Conservation (phyloP, 1,140 invertebrate species). For the Sipha flava region DNA sequence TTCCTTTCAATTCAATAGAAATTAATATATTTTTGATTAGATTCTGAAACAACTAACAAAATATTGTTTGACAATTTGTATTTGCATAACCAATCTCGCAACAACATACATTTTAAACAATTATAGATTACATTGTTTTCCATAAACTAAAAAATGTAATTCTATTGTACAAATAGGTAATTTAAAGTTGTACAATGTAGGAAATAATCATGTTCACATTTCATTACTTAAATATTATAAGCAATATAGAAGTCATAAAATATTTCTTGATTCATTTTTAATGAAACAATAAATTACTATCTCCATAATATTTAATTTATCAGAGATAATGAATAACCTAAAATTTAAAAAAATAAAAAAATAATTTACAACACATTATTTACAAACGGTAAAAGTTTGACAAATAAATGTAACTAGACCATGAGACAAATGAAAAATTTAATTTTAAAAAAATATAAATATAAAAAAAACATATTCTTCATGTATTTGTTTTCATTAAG, state of each 20-base stretch:
- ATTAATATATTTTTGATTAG: too few relatives aligned
- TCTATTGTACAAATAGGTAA: not conserved
- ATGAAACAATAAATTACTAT: not conserved
- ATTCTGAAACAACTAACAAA: too few relatives aligned
- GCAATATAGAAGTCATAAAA: not conserved
- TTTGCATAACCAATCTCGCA: not conserved
- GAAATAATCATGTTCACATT: not conserved
- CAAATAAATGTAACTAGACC: slow-evolving; percentile 17
- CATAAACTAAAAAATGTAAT: not conserved
- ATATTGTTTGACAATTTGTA: not conserved
- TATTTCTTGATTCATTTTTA: not conserved
- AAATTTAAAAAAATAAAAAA: slow-evolving; percentile 20
- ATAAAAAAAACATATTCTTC: not conserved
- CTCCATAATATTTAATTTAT: not conserved
- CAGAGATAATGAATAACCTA: not conserved
- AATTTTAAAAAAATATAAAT: not conserved
- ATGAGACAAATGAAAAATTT: not conserved
- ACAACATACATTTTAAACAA: not conserved
- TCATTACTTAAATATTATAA: not conserved
- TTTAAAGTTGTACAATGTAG: not conserved
- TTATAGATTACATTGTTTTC: not conserved
- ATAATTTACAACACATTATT: slow-evolving; percentile 25
- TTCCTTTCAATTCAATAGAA: too few relatives aligned
- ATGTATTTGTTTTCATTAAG: not conserved
- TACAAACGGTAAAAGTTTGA: slow-evolving; percentile 27